phyloP scores from a whole-genome alignment of 53 echinoderm and acorn worm species.

The Paracentrotus lividus region DNA sequence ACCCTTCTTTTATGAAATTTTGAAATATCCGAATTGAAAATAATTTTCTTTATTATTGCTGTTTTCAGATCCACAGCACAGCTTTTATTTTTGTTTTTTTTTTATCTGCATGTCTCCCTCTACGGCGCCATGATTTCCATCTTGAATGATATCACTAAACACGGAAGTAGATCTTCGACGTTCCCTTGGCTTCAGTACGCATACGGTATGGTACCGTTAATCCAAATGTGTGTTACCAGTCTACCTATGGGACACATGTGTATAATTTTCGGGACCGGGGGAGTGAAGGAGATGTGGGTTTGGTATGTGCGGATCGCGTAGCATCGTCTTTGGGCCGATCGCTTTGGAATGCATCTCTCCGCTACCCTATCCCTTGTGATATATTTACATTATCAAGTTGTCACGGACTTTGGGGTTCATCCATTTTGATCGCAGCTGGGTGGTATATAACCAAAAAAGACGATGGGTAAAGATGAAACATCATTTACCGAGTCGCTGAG shows the following conservation, averaged over 20 bases:
- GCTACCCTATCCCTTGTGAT: constrained; percentile 53
- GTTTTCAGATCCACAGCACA: too few relatives aligned
- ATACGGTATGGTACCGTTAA: not conserved
- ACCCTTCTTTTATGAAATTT: too few relatives aligned
- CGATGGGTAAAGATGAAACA: constrained; percentile 69
- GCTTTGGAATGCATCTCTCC: constrained; percentile 53
- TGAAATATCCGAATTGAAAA: too few relatives aligned
- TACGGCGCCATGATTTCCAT: not conserved
- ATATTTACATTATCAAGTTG: constrained; percentile 62
- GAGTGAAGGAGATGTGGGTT: not conserved
- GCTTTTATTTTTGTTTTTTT: too few relatives aligned
- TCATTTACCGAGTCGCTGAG: constrained; percentile 58
- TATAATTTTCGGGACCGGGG: not conserved
- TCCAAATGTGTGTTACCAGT: constrained; percentile 28
- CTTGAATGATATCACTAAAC: constrained; percentile 12
- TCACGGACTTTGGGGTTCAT: constrained; percentile 65
- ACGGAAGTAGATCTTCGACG: not conserved
- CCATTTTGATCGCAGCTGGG: constrained; percentile 65
- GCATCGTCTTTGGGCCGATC: constrained; percentile 54
- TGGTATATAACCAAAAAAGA: constrained; percentile 75
- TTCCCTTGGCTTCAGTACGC: not conserved
- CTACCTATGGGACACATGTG: constrained; percentile 53
- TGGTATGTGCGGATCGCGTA: constrained; percentile 60
- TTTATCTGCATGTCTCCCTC: constrained; percentile 25
- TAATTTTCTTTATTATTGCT: too few relatives aligned